phyloP scores from a whole-genome alignment of 2,888 invertebrate genomes.

The Scaeva pyrastri region DNA sequence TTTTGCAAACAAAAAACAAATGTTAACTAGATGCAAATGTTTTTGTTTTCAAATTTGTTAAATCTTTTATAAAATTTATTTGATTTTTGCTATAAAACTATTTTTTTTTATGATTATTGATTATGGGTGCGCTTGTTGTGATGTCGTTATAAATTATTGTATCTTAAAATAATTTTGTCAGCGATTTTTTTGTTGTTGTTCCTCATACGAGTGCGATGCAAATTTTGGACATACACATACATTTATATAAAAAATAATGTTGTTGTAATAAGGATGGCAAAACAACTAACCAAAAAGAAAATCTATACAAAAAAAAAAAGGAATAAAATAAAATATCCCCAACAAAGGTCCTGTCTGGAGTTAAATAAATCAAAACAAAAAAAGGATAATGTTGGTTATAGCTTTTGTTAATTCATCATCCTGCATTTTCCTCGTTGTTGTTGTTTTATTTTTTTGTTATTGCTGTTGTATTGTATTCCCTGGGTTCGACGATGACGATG shows the following conservation, averaged over 20 bases:
- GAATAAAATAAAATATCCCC: constrained; percentile 24
- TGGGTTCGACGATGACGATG: not conserved
- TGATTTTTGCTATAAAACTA: not conserved
- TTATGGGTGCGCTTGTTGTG: constrained; percentile 15
- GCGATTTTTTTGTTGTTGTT: not conserved
- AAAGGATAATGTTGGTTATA: constrained; percentile 42
- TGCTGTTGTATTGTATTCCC: not conserved
- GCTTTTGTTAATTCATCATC: constrained; percentile 34
- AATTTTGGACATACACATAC: constrained; percentile 3
- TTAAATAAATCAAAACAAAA: constrained; percentile 30
- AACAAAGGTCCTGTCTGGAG: constrained; percentile 11
- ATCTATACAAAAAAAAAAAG: not conserved
- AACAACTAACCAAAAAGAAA: not conserved
- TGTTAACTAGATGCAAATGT: constrained; percentile 25
- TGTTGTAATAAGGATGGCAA: constrained; percentile 18
- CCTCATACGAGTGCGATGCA: constrained; percentile 8
- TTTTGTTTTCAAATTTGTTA: not conserved
- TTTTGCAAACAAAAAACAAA: constrained; percentile 7
- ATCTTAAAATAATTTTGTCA: constrained; percentile 14
- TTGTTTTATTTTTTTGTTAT: too few relatives aligned
- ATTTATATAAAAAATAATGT: not conserved
- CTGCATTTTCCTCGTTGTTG: not conserved
- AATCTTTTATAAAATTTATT: not conserved
- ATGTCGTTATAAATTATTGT: too few relatives aligned
- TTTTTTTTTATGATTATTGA: constrained; percentile 16